Percentiles rank a stretch among this genome's conserved stretches.
These are phyloP conservation scores for Monodelphis domestica DNA, from an alignment of 2,797 vertebrate species.

Conservation along the genomic window DNA sequence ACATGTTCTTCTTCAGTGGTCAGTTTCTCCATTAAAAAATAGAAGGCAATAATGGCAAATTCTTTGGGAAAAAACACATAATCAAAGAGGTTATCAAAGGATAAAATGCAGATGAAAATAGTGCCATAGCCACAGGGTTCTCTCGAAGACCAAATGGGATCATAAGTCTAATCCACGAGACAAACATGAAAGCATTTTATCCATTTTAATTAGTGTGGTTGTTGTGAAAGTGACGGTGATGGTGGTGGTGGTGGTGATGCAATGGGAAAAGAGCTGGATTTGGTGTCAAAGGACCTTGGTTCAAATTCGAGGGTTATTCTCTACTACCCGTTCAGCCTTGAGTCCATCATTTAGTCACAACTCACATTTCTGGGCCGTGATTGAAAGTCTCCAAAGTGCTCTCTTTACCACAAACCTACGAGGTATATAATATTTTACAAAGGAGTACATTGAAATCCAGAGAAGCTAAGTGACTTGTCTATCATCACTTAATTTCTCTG, in stretches of 20 bases:
- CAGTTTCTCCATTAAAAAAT: slow-evolving; percentile 49
- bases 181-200: background rate
- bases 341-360: background rate
- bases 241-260: background rate
- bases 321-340: background rate
- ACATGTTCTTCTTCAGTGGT: slow-evolving; percentile 46
- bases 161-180: background rate
- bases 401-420: background rate
- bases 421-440: background rate
- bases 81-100: slow-evolving; percentile 23
- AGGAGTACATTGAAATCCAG: background rate
- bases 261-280: too few species aligned
- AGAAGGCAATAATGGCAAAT: slow-evolving; percentile 36
- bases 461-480: background rate
- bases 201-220: background rate
- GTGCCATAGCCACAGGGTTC: background rate
- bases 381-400: background rate
- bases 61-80: slow-evolving; percentile 51
- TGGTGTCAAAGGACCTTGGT: background rate
- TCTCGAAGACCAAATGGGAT: background rate
- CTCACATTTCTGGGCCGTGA: background rate
- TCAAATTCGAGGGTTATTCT: background rate
- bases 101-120: background rate
- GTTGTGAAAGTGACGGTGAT: background rate
- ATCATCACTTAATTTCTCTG: background rate